Evolutionary conservation across 2,113 vertebrate species (phyloP).

Genomic region (Piliocolobus tephrosceles): DNA sequence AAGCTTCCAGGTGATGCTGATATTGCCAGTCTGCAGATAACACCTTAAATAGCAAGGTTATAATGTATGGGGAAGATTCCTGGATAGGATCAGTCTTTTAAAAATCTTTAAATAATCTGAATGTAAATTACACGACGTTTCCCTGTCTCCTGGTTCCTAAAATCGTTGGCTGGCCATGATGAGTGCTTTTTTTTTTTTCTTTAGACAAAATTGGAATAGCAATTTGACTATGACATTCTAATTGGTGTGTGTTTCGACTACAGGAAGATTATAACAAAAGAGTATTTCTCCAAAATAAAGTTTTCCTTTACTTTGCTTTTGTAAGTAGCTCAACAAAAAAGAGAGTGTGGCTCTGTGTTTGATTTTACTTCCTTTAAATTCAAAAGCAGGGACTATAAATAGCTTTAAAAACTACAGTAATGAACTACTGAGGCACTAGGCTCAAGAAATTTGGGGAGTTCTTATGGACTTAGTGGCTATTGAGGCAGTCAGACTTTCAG

Average conservation of each 20-base stretch:
- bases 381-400: background rate
- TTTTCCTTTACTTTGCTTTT: background rate
- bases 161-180: background rate
- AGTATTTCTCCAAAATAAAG: background rate
- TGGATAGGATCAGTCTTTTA: background rate
- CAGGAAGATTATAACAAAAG: background rate
- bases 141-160: background rate
- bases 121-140: background rate
- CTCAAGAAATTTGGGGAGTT: background rate
- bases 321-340: background rate
- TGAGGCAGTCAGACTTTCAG: background rate
- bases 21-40: background rate
- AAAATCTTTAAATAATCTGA: background rate
- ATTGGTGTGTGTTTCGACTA: background rate
- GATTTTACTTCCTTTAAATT: conserved; percentile 10
- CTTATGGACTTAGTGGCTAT: background rate
- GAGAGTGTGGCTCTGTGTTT: background rate
- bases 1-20: background rate
- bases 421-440: background rate
- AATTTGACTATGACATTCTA: conserved; percentile 39
- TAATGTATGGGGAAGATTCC: background rate
- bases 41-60: background rate
- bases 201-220: background rate
- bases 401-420: background rate
- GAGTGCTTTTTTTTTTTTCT: background rate